Evolutionary conservation across 2,888 invertebrate species (phyloP).

Genomic region (Rutpela maculata): DNA sequence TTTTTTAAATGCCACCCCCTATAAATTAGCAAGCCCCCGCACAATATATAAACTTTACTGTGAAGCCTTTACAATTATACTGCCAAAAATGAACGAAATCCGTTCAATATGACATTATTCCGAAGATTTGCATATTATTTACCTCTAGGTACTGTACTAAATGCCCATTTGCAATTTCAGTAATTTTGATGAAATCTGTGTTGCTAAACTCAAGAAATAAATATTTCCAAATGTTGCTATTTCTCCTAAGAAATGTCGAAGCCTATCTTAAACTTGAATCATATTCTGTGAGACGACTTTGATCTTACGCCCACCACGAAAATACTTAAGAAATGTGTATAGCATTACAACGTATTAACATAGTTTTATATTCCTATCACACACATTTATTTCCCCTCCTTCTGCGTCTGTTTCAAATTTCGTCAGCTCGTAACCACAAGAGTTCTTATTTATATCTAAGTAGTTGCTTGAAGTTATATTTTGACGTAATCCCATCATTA

Average conservation of each 20-base stretch:
- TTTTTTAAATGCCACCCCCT: no score
- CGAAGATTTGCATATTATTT: no score
- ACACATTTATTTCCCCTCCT: not conserved
- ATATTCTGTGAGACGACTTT: not conserved
- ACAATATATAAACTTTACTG: no score
- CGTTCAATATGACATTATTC: no score
- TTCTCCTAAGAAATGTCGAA: not conserved
- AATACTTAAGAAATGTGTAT: not conserved
- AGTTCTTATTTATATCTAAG: conserved; percentile 15
- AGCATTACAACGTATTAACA: not conserved
- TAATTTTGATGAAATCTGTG: not conserved
- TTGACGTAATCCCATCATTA: conserved; percentile 6
- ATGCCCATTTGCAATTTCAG: no score
- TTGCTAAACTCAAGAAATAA: not conserved
- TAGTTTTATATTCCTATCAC: not conserved
- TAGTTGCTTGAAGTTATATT: conserved; percentile 13
- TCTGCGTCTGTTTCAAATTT: not conserved
- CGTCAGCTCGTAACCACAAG: conserved; percentile 2
- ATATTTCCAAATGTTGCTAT: not conserved
- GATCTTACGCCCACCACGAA: not conserved
- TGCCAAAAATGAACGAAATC: no score
- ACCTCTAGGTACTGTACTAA: no score
- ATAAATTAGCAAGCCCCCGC: no score
- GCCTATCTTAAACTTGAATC: not conserved
- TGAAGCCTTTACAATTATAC: no score